A percentile compares a stretch with the other conserved stretches of the same genome.
Evolutionary conservation across 30 jellyfish, hydroid and myxozoan genomes (phyloP).

Genomic region (Aurelia aurita): DNA sequence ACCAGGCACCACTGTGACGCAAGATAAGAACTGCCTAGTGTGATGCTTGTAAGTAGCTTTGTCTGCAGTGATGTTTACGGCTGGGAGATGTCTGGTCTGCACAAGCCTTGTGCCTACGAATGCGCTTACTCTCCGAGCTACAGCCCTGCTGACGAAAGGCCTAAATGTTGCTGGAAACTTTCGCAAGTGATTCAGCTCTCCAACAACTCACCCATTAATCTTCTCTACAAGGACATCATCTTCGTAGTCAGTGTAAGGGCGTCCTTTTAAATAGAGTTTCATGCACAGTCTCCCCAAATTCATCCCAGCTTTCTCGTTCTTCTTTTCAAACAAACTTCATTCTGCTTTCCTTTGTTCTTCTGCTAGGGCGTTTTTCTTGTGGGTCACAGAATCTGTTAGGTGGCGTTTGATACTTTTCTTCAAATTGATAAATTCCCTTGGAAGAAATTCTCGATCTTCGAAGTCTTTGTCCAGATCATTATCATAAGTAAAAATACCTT

Average conservation of each 20-base stretch:
- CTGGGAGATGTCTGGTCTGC: constrained; percentile 54
- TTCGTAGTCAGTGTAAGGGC: constrained; percentile 31
- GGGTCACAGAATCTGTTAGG: constrained; percentile 24
- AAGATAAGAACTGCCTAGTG: constrained; percentile 48
- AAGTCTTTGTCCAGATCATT: background rate
- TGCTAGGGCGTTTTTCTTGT: constrained; percentile 23
- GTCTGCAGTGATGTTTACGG: constrained; percentile 49
- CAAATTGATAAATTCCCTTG: constrained; percentile 32
- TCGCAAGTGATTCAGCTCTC: background rate
- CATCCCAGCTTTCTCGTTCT: constrained; percentile 52
- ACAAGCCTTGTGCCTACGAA: constrained; percentile 36
- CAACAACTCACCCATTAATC: background rate
- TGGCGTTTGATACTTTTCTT: constrained; percentile 42
- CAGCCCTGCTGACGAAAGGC: constrained; percentile 26
- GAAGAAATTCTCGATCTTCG: constrained; percentile 39
- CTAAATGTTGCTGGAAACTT: constrained; percentile 30
- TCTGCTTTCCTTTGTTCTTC: constrained; percentile 44
- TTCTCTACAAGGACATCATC: background rate
- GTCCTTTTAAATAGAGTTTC: constrained; percentile 40
- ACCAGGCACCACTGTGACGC: constrained; percentile 57
- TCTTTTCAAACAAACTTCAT: constrained; percentile 34
- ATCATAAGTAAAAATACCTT: constrained; percentile 2
- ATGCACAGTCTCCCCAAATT: constrained; percentile 41
- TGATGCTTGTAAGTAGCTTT: constrained; percentile 52
- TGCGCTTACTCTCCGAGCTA: constrained; percentile 23